Evolutionary conservation across 2,113 vertebrate species (phyloP), one percentile per base, ranked within the genome.

Genomic region (Xenopus laevis): DNA sequence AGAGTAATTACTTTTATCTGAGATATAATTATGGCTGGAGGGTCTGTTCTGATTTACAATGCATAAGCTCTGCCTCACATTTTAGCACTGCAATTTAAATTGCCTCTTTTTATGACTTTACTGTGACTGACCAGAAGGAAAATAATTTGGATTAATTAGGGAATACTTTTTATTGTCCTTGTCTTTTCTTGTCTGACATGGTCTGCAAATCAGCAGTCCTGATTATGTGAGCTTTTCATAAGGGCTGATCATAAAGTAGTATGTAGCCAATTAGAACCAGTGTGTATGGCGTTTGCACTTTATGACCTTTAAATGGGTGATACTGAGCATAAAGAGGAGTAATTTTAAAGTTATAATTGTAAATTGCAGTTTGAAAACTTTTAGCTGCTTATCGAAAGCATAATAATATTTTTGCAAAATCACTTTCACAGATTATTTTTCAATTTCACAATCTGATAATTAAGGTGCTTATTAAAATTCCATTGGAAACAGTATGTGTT

Each of bases 1-100:
- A 81, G 76, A 74, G 73, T 86, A 87, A 89, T 87, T 86, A 87
- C 82, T 85, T 55, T 55, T 81, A 78, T 68, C 33, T 79, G 78
- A 84, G 79, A 84, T 83, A 84, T 84, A 84, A 80, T 83, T 80
- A 80, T 81, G 72, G 79, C 85, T 85, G 66, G 78, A 80, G 81
- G 82, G 84, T 72, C 47, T 78, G 65, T 55, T 75, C 20, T 79
- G 81, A 83, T 40, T 79, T 70, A 55, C 66, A 70, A 57, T 13
- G 66, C 71, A 79, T 79, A 79, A 76, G 80, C 62, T 59, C 78
- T 81, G 72, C 65, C 65, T 71, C 57, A 53, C 0, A 0, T 79
- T 83, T 80, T 83, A 82, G 55, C 74, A 74, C 80, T 77, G 76
- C 79, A 55, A 78, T 78, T 81, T 71, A 76, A 57, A 77, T 82